Percentiles rank a stretch among this genome's conserved stretches.
phyloP scores from a whole-genome alignment of 2,113 vertebrate genomes.

The Mobula birostris region DNA sequence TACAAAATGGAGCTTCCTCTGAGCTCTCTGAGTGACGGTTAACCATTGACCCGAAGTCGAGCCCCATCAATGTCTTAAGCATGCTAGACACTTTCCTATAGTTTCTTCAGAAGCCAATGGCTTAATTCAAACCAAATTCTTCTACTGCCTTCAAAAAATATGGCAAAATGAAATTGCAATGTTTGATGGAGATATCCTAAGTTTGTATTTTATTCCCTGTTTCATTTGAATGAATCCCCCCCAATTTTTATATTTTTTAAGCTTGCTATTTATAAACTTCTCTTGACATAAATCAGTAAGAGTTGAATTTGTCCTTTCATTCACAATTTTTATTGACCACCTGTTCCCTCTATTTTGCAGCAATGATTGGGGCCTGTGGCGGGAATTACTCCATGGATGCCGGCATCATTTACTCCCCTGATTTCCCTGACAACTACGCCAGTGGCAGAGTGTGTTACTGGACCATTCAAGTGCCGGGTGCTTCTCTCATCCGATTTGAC shows the following conservation, averaged over 20 bases:
- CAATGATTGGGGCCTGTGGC: conserved; percentile 81
- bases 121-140: neutral
- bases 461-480: conserved; percentile 80
- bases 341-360: conserved; percentile 48
- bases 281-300: neutral
- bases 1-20: neutral
- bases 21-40: neutral
- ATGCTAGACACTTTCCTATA: too few species aligned
- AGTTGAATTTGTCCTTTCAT: neutral
- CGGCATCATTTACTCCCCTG: conserved; percentile 84
- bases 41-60: neutral
- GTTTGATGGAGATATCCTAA: neutral
- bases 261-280: too few species aligned
- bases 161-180: neutral
- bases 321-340: neutral
- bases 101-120: neutral
- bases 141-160: neutral
- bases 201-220: neutral
- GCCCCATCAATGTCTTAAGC: too few species aligned
- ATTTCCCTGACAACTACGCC: conserved; percentile 82
- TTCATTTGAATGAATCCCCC: neutral
- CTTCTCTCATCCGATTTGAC: conserved; percentile 74
- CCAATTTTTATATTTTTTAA: neutral
- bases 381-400: conserved; percentile 80
- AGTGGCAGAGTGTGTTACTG: conserved; percentile 84